phyloP scores from a whole-genome alignment of 1,140 invertebrate species.

The Parapsyche elsis region DNA sequence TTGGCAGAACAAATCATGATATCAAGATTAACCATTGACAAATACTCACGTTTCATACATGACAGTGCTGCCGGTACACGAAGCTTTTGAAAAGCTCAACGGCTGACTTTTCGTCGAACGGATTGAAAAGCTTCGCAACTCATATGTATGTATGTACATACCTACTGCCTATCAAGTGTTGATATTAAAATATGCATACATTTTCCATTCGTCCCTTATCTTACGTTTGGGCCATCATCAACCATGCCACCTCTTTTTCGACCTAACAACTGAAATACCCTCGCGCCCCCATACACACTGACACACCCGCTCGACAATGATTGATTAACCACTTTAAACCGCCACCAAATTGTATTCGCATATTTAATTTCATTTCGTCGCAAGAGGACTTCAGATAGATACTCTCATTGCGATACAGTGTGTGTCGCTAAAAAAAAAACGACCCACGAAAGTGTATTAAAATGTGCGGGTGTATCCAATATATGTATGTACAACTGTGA shows the following conservation, averaged over 20 bases:
- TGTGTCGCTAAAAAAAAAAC: too few relatives aligned
- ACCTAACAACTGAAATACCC: constrained; percentile 6
- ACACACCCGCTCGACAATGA: constrained; percentile 48
- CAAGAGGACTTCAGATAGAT: not conserved
- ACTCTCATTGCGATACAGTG: too few relatives aligned
- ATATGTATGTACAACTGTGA: too few relatives aligned
- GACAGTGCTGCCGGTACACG: too few relatives aligned
- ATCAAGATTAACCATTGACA: not conserved
- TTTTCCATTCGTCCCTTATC: not conserved
- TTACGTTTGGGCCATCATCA: not conserved
- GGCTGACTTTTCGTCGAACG: not conserved
- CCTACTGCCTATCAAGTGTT: not conserved
- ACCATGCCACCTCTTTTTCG: not conserved
- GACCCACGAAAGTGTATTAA: too few relatives aligned
- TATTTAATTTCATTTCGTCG: constrained; percentile 53
- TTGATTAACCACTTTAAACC: constrained; percentile 53
- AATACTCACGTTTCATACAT: not conserved
- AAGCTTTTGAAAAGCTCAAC: too few relatives aligned
- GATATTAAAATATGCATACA: constrained; percentile 17
- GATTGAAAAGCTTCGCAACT: too few relatives aligned
- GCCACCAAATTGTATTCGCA: constrained; percentile 53
- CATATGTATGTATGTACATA: not conserved
- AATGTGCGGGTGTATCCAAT: too few relatives aligned
- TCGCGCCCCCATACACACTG: constrained; percentile 28
- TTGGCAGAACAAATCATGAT: constrained; percentile 21